A percentile compares a stretch with the other conserved stretches of the same genome.
phyloP scores from a whole-genome alignment of 1,140 invertebrate genomes.

The Papilio dardanus region DNA sequence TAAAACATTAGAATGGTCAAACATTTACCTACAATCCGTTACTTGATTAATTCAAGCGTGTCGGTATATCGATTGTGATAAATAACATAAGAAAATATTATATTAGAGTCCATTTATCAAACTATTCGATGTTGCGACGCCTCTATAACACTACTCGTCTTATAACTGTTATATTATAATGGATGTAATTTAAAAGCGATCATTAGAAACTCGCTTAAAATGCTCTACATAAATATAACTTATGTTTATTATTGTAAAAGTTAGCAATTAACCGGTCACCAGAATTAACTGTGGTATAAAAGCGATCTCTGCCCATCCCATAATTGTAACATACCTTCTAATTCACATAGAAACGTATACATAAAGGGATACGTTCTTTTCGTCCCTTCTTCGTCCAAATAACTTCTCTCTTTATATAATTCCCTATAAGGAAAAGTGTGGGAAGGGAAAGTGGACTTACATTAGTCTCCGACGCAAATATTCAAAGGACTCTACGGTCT shows the following conservation, averaged over 20 bases:
- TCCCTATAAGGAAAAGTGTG: too few species aligned
- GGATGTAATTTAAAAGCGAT: not conserved
- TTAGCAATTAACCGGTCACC: too few species aligned
- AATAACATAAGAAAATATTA: conserved; percentile 32
- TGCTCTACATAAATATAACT: not conserved
- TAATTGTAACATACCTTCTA: too few species aligned
- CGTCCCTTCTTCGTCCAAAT: too few species aligned
- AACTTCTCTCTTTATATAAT: too few species aligned
- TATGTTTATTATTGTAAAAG: not conserved
- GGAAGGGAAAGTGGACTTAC: too few species aligned
- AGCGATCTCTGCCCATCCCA: too few species aligned
- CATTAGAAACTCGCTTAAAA: not conserved
- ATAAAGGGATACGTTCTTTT: too few species aligned
- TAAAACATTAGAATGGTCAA: not conserved
- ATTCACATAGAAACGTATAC: too few species aligned
- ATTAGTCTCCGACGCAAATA: too few species aligned
- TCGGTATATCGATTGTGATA: conserved; percentile 26
- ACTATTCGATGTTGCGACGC: conserved; percentile 25
- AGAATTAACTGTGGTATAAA: too few species aligned
- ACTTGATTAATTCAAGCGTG: conserved; percentile 23
- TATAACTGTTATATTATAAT: conserved; percentile 19
- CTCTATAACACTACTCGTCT: conserved; percentile 16
- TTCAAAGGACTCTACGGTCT: too few species aligned
- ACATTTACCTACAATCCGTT: conserved; percentile 7
- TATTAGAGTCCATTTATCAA: conserved; percentile 22